phyloP scores from a whole-genome alignment of 2,888 invertebrate genomes.

The Pharmacophagus antenor region DNA sequence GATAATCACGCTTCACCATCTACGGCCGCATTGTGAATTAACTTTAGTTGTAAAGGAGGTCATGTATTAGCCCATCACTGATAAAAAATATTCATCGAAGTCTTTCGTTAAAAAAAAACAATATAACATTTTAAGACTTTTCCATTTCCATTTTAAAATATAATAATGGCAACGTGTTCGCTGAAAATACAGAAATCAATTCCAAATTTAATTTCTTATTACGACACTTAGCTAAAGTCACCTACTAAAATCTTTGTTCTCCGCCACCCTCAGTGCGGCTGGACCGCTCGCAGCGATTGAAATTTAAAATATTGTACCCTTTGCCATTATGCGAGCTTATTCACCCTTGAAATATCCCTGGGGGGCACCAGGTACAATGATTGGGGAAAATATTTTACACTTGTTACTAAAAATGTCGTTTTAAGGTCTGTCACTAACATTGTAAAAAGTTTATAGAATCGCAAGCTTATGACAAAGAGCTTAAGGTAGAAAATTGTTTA shows the following conservation, averaged over 20 bases:
- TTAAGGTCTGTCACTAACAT: slow-evolving; percentile 60
- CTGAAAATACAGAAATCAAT: slow-evolving; percentile 21
- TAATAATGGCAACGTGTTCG: background rate
- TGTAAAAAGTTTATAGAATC: slow-evolving; percentile 43
- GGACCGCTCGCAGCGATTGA: slow-evolving; percentile 81
- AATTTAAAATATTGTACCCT: slow-evolving; percentile 82
- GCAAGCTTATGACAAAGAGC: slow-evolving; percentile 38
- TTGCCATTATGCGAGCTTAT: slow-evolving; percentile 81
- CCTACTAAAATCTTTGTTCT: slow-evolving; percentile 74
- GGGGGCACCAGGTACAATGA: slow-evolving; percentile 79
- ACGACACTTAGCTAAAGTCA: slow-evolving; percentile 73
- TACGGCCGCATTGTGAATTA: no score
- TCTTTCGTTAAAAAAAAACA: no score
- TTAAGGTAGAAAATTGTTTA: slow-evolving; percentile 50
- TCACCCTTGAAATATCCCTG: slow-evolving; percentile 82
- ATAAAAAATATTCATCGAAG: no score
- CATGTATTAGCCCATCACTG: no score
- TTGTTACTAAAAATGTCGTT: slow-evolving; percentile 79
- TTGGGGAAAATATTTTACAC: slow-evolving; percentile 81
- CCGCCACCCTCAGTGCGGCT: slow-evolving; percentile 57
- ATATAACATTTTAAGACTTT: no score
- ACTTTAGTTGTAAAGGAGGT: no score
- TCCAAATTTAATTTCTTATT: slow-evolving; percentile 56
- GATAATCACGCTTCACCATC: no score
- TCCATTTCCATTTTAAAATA: background rate